Percentiles rank a stretch among this genome's conserved stretches.
Evolutionary conservation across 2,797 vertebrate species (phyloP).

Genomic region (Paramormyrops hopkinsi): DNA sequence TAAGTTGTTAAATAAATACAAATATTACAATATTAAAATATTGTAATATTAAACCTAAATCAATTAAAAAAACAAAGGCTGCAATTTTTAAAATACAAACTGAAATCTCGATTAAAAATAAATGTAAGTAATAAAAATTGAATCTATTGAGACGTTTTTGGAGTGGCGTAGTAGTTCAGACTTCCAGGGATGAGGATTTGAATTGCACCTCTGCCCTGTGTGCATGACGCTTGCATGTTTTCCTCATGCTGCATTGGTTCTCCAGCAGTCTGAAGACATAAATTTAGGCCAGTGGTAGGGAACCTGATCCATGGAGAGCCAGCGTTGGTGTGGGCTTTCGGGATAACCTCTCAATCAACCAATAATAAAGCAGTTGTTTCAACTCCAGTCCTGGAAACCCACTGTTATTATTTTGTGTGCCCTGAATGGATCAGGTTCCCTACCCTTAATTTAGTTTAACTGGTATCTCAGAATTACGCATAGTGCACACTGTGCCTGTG

Average conservation of each 20-base stretch:
- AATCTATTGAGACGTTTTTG: neutral
- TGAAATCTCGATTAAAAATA: neutral
- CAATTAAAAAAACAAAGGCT: neutral
- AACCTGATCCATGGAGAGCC: neutral
- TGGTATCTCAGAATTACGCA: neutral
- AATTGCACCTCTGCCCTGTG: neutral
- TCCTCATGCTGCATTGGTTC: neutral
- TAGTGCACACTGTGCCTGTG: neutral
- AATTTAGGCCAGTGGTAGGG: neutral
- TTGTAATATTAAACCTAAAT: neutral
- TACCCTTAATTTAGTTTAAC: neutral
- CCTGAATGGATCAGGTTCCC: neutral
- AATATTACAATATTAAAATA: neutral
- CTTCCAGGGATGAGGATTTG: neutral
- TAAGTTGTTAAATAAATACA: neutral
- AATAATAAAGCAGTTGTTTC: neutral
- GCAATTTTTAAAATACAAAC: neutral
- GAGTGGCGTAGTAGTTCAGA: neutral
- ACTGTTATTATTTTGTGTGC: neutral
- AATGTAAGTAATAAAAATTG: neutral
- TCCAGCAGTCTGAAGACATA: neutral
- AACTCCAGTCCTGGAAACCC: neutral
- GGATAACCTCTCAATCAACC: neutral
- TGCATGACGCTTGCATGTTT: neutral
- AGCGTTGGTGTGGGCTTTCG: neutral